Base-by-base conservation (phyloP, 2,113 vertebrate genomes). In the Dicentrarchus labrax region DNA sequence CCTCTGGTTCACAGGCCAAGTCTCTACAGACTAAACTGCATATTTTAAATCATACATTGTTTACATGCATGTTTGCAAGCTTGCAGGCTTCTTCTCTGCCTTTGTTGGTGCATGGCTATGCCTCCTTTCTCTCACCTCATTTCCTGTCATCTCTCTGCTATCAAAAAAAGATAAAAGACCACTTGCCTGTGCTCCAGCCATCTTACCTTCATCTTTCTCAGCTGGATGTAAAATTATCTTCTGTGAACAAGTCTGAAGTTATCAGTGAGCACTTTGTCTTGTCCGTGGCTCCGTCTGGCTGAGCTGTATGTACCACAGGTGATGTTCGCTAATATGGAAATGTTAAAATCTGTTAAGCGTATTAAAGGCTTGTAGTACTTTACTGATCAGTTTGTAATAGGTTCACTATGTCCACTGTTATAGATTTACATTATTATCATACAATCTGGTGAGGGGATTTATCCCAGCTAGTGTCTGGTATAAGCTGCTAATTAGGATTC, bases 321-420 rank as follows among this genome's bases (percentile, higher is more conserved):
- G 89, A 74, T 80, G 70, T 79, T 43, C 1, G 17, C 64, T 78
- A 84, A 88, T 91, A 70, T 4, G 30, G 30, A 30, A 30, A 30
- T 30, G 30, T 30, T 30, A 30, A 30, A 30, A 15, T 68, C 61
- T 61, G 51, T 80, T 74, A 78, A 79, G 76, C 72, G 72, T 86
- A 90, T 86, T 78, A 78, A 84, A 85, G n/a, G 57, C 75, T 78
- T 74, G 24, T 38, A 48, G 22, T 50, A 64, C 30, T 81, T 78
- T 76, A 19, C 66, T 80, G 68, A 86, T 85, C 67, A 61, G 39
- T 70, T 19, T 86, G 70, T 79, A 72, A 81, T 56, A 57, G 41
- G 45, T 70, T 82, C 72, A 43, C 43, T 30, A 30, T 67, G 48
- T 65, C 45, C 47, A 41, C 11, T 43, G 57, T 17, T 69, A 8